Evolutionary conservation across 2,888 invertebrate genomes (phyloP), one percentile per base, ranked within the genome.

Genomic region (Dendrolimus houi): DNA sequence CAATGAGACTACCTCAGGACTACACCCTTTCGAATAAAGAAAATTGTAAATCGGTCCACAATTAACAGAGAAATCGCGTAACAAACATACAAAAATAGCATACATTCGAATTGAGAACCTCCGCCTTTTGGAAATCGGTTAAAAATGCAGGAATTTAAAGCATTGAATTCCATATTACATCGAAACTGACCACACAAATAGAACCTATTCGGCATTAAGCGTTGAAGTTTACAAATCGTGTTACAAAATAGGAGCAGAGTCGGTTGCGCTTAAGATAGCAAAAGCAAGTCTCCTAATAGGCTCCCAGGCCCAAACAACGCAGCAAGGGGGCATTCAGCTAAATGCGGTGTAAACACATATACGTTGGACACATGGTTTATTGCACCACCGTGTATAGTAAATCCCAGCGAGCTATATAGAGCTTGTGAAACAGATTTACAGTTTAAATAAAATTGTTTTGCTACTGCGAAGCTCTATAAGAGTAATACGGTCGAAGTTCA

Each of bases 401-500:
- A 47, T 47, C 47, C 47, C 47, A 47, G 9, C 3, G 47, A 47
- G 47, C 47, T 47, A 29, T 29, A 29, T 29, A 29, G 29, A 29
- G 29, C 29, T 29, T 29, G 29, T 47, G 47, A 12, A 47, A 47
- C 47, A 47, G 47, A 47, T 47, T 47, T 47, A 47, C 56, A 41
- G 13, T 17, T 56, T 56, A 29, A 40, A 54, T 17, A 54, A 54
- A 17, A 29, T n/a, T 40, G 52, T 56, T 52, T 52, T 52, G 54
- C 54, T 29, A 52, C 41, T 52, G 41, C 47, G 12, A 47, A 47
- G 47, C 47, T 29, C 9, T 47, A 47, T 47, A 10, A 12, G 47
- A 47, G 61, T 64, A 65, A 62, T 66, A 64, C 64, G 64, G 64
- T 63, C 59, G 57, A 66, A 67, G 66, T 69, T 71, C 62, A 62